These are phyloP conservation scores for Bucorvus abyssinicus DNA, from an alignment of 2,797 vertebrate species.

Conservation along the genomic window DNA sequence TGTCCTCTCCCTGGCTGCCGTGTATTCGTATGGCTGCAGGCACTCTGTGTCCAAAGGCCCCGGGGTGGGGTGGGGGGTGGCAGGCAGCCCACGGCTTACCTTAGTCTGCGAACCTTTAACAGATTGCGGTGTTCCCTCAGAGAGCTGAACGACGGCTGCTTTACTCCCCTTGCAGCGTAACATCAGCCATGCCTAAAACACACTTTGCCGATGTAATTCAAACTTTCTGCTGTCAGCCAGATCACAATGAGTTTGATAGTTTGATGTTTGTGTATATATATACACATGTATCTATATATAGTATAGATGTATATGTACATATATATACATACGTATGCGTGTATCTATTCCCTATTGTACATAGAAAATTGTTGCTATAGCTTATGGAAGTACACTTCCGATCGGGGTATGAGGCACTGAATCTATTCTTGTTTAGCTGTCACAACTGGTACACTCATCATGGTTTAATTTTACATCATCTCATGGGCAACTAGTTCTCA, in stretches of 20 bases:
- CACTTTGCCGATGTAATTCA: background rate
- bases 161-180: background rate
- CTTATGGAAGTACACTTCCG: slow-evolving; percentile 54
- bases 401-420: slow-evolving; percentile 23
- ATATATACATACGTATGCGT: slow-evolving; percentile 9
- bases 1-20: background rate
- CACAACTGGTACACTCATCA: background rate
- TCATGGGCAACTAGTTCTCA: background rate
- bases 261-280: slow-evolving; percentile 33
- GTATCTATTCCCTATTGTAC: slow-evolving; percentile 55
- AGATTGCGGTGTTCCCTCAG: background rate
- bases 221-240: slow-evolving; percentile 20
- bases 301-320: slow-evolving; percentile 23
- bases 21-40: background rate
- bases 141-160: background rate
- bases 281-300: slow-evolving; percentile 28
- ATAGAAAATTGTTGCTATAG: slow-evolving; percentile 58
- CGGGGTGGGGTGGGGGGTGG: background rate
- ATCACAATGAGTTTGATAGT: slow-evolving; percentile 41
- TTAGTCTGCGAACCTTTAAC: background rate
- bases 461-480: slow-evolving; percentile 24
- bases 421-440: slow-evolving; percentile 27
- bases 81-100: background rate
- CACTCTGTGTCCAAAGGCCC: background rate
- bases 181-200: slow-evolving; percentile 57